Conservation (phyloP, 2,888 invertebrate species). For the Maniola hyperantus region DNA sequence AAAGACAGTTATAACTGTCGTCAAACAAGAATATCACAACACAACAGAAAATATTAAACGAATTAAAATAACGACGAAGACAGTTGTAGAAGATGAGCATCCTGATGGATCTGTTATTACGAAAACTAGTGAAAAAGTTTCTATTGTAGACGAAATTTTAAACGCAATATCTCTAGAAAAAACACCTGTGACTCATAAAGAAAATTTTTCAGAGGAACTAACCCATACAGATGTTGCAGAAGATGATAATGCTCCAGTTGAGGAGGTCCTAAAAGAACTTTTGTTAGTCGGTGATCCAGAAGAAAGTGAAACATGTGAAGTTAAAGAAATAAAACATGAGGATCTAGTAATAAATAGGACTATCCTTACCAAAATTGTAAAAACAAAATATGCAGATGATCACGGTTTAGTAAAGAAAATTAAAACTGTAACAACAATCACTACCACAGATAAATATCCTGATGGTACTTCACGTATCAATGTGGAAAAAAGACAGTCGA, state of each 20-base stretch:
- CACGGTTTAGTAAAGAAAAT: conserved; percentile 53
- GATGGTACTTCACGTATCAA: conserved; percentile 63
- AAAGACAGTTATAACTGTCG: conserved; percentile 60
- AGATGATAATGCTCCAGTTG: conserved; percentile 44
- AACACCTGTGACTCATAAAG: not conserved
- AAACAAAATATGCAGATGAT: conserved; percentile 56
- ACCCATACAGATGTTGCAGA: conserved; percentile 8
- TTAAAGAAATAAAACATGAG: conserved; percentile 53
- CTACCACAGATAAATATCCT: conserved; percentile 68
- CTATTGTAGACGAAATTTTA: conserved; percentile 57
- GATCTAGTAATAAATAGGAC: conserved; percentile 54
- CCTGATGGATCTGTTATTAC: conserved; percentile 69
- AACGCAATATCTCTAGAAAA: conserved; percentile 33
- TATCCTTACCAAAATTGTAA: conserved; percentile 56
- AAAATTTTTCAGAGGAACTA: conserved; percentile 25
- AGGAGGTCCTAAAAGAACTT: conserved; percentile 50
- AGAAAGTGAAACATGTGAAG: conserved; percentile 51
- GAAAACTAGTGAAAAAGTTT: conserved; percentile 69
- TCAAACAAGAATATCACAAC: conserved; percentile 56
- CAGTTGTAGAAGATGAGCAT: conserved; percentile 66
- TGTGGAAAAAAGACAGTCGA: conserved; percentile 62
- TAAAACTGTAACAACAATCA: conserved; percentile 60
- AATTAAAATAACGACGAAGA: conserved; percentile 61
- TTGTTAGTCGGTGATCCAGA: conserved; percentile 48
- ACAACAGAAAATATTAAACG: conserved; percentile 50